Base-by-base conservation (phyloP, 2,888 invertebrate species). In the Scaptomyza polygonia region DNA sequence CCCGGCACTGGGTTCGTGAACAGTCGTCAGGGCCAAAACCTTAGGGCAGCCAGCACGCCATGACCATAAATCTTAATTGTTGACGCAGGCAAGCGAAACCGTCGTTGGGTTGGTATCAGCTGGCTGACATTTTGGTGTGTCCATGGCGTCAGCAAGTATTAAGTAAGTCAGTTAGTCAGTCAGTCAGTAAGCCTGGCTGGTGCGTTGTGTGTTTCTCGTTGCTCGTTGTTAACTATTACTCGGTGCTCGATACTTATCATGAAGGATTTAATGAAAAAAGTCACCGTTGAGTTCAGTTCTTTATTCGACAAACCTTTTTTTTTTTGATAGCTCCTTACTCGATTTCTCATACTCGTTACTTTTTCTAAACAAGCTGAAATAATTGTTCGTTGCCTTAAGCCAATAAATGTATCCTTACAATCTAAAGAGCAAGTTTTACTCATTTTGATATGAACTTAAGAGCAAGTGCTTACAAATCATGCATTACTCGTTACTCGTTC, bases 61-160 rank as follows among this genome's bases (percentile, higher is more conserved):
- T 86, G 80, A 72, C 74, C 82, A 83, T 83, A 83, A 86, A 83
- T 83, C 83, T 83, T 83, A 81, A 83, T 83, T 84, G 84, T 63
- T 70, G 65, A 54, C 71, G 81, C 83, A 86, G 81, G 84, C 83
- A 83, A 83, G 74, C 83, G 86, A 71, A 78, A 80, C 82, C 67
- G 56, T 14, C 14, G 36, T 14, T 4, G 34, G 30, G 59, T 30
- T 45, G 58, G 45, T 14, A 14, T 14, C 25, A 29, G 27, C 4
- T 29, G 29, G 52, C 42, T 51, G 63, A 39, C 9, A 16, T 36
- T 36, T 18, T 49, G 39, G 49, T 29, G 29, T 34, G 53, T 45
- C 45, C 42, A 34, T 40, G 34, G 56, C 45, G 56, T 48, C 57
- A 43, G 42, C 54, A 39, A 36, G 16, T 36, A n/a, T n/a, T n/a